Base-by-base conservation (phyloP, 2,113 vertebrate species). In the Lampris megalopsis region DNA sequence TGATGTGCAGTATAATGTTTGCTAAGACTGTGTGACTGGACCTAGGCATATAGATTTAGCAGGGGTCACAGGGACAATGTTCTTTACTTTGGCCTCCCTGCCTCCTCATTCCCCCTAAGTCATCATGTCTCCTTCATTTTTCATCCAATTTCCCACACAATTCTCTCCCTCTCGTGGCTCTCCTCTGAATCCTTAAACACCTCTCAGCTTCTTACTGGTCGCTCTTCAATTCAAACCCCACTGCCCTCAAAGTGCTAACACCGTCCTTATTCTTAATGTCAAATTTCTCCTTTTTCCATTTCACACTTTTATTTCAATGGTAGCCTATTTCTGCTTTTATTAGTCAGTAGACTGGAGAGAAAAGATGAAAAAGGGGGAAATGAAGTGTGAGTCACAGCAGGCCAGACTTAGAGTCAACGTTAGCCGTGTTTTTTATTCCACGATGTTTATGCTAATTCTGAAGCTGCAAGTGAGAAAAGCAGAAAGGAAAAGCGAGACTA, bases 51-150 rank as follows among this genome's bases (percentile, higher is more conserved):
- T 65, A 78, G 79, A 89, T 89, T 65, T 6, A 49, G 52, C 60
- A 6, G 68, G 84, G 86, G 89, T 90, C 88, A 89, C 63, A 48
- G 9, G 80, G 80, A 89, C 66, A 36, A 1, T 9, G 63, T 13
- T 79, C 77, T 85, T 88, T 88, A 75, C 71, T 80, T 52, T 57
- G 40, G 75, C 61, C 63, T 36, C 49, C 6, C 38, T 10, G 5
- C 49, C 35, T 58, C 58, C 38, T 65, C 65, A 66, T 60, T 36
- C n/a, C 67, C 56, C 57, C 57, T 5, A 43, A 64, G 63, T 82
- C 72, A 63, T 73, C 78, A 72, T 9, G 68, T 63, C 24, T 48
- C 45, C 68, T 38, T 60, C 35, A 37, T 48, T 42, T 1, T 76
- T 75, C 49, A 5, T 13, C 8, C 9, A 9, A 24, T 42, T 9